These are phyloP conservation scores for Erebia epiphron DNA, from an alignment of 2,888 invertebrate genomes.

Conservation along the genomic window DNA sequence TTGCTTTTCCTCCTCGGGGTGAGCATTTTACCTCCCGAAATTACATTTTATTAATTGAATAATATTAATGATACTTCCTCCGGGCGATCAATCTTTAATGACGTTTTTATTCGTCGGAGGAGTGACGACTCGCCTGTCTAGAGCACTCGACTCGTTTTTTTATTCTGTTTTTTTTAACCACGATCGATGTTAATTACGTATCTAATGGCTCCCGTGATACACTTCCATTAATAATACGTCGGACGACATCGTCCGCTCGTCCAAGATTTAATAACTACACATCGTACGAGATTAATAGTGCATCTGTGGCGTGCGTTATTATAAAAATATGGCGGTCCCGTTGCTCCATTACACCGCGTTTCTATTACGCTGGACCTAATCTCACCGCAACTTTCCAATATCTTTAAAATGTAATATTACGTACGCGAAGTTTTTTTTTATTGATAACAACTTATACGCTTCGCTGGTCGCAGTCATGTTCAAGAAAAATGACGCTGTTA, in stretches of 20 bases:
- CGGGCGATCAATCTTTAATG: conserved; percentile 80
- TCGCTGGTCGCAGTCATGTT: neutral
- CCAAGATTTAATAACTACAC: conserved; percentile 78
- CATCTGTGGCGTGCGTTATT: conserved; percentile 71
- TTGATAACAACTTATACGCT: conserved; percentile 12
- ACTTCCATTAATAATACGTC: conserved; percentile 80
- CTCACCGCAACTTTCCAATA: conserved; percentile 35
- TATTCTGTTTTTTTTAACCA: conserved; percentile 65
- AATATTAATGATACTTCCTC: conserved; percentile 82
- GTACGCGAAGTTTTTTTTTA: conserved; percentile 29
- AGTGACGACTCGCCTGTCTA: conserved; percentile 64
- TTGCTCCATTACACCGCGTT: conserved; percentile 46
- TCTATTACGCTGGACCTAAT: conserved; percentile 41
- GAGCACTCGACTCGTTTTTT: conserved; percentile 49
- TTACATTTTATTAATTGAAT: conserved; percentile 83
- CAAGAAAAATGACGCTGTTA: neutral
- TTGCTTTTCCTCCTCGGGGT: conserved; percentile 82
- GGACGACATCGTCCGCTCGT: conserved; percentile 71
- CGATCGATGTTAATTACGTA: conserved; percentile 79
- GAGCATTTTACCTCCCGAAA: conserved; percentile 74
- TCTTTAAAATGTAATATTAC: conserved; percentile 31
- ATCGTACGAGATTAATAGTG: conserved; percentile 73
- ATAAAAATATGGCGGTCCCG: conserved; percentile 61
- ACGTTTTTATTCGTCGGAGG: conserved; percentile 78
- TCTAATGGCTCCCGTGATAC: conserved; percentile 83